Evolutionary conservation across 2,888 invertebrate species (phyloP), one percentile per base, ranked within the genome.

Genomic region (Callimorpha dominula): DNA sequence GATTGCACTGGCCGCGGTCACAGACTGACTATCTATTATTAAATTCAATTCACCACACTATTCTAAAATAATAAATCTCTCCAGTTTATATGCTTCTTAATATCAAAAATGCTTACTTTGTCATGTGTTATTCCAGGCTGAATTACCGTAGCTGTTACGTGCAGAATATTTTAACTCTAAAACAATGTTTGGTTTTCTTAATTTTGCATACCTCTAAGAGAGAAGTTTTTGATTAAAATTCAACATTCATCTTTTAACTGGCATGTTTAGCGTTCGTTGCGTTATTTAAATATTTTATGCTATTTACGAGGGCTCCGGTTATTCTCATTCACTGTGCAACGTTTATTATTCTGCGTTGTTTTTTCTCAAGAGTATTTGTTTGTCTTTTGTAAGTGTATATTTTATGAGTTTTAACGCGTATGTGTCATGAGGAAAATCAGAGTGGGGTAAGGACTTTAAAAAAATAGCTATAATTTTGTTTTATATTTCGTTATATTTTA

Each of bases 201-300:
- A 77, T 75, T 73, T 71, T 57, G 62, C 73, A 69, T 72, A 75
- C 60, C 68, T 69, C 68, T 70, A 68, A 74, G 72, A 71, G 11
- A 14, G 11, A 74, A 81, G 71, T 83, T 80, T 68, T 31, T 81
- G 74, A 82, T 82, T 80, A 82, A 81, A 80, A 82, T 75, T 60
- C 60, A 72, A 78, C 76, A 76, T 64, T 75, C 20, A 74, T 78
- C 63, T 75, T 79, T 77, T 66, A 60, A 70, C 71, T 74, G 50
- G 71, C 40, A 57, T 20, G 57, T 66, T 49, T 49, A 63, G 40
- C 42, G 54, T 57, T 50, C 42, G 62, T 42, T 66, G 42, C 62
- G 49, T 20, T 62, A 52, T 67, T 50, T 66, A 62, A 66, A 43
- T n/a, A 64, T 64, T 42, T 12, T 60, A 60, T 60, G 31, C 60